Evolutionary conservation across 1,140 invertebrate species (phyloP).

Genomic region (Agrypnia vestita): DNA sequence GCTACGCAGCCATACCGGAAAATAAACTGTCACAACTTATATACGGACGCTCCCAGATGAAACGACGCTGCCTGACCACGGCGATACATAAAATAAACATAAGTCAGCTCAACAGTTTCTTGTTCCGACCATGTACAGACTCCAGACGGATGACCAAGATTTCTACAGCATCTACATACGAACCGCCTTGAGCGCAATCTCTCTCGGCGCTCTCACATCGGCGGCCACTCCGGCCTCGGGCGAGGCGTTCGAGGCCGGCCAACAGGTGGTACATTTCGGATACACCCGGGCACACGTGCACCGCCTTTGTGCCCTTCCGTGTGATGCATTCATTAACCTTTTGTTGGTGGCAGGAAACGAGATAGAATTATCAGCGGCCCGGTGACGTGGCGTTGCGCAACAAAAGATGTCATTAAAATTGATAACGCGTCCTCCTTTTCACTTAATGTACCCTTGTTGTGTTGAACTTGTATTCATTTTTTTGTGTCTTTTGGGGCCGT

Average conservation of each 20-base stretch:
- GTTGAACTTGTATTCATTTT: too few species aligned
- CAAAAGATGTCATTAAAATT: constrained; percentile 2
- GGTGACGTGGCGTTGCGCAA: constrained; percentile 13
- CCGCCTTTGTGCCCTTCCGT: constrained; percentile 11
- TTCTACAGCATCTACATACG: constrained; percentile 22
- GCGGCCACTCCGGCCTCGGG: constrained; percentile 10
- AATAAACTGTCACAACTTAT: too few species aligned
- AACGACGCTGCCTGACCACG: too few species aligned
- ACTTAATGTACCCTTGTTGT: background rate
- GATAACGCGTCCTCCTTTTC: background rate
- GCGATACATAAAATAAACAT: constrained; percentile 1
- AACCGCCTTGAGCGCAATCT: constrained; percentile 17
- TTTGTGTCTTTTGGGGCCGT: too few species aligned
- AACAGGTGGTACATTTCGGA: constrained; percentile 9
- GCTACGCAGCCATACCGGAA: too few species aligned
- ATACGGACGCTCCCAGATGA: too few species aligned
- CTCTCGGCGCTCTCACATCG: constrained; percentile 28
- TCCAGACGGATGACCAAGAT: constrained; percentile 32
- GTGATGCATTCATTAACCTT: constrained; percentile 24
- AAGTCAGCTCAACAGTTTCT: constrained; percentile 13
- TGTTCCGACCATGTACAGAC: background rate
- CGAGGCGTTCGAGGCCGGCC: constrained; percentile 7
- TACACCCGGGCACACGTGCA: background rate
- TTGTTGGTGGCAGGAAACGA: constrained; percentile 3
- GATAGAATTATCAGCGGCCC: constrained; percentile 22